These are phyloP conservation scores for Sialia sialis DNA, from an alignment of 2,113 vertebrate species.

Conservation along the genomic window DNA sequence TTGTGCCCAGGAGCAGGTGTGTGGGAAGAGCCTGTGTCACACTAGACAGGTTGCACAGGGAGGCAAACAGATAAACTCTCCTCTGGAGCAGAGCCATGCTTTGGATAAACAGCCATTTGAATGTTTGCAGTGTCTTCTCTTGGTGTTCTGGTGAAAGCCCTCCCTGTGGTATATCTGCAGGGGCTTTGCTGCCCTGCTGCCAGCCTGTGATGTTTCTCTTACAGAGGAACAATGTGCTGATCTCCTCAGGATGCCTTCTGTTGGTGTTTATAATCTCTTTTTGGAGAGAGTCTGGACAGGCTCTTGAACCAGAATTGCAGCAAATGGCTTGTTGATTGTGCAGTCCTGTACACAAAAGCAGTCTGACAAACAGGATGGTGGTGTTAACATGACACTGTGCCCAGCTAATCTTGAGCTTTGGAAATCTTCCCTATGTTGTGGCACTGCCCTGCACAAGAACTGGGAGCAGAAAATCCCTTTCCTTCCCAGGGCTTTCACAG, in stretches of 20 bases:
- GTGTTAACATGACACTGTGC: background rate
- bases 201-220: background rate
- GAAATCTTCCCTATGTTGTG: background rate
- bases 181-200: background rate
- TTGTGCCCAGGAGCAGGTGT: background rate
- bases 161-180: background rate
- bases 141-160: background rate
- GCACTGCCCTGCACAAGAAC: background rate
- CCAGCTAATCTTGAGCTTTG: background rate
- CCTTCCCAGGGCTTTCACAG: background rate
- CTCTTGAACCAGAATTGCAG: background rate
- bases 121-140: background rate
- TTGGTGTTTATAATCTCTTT: background rate
- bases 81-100: background rate
- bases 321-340: fast-evolving
- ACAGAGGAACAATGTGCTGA: background rate
- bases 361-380: background rate
- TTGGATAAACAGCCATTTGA: background rate
- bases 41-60: background rate
- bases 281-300: background rate
- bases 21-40: fast-evolving
- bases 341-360: background rate
- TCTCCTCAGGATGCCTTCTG: background rate
- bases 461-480: background rate
- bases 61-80: background rate